Evolutionary conservation across 1,140 invertebrate genomes (phyloP).

Genomic region (Paracyclopina nana): DNA sequence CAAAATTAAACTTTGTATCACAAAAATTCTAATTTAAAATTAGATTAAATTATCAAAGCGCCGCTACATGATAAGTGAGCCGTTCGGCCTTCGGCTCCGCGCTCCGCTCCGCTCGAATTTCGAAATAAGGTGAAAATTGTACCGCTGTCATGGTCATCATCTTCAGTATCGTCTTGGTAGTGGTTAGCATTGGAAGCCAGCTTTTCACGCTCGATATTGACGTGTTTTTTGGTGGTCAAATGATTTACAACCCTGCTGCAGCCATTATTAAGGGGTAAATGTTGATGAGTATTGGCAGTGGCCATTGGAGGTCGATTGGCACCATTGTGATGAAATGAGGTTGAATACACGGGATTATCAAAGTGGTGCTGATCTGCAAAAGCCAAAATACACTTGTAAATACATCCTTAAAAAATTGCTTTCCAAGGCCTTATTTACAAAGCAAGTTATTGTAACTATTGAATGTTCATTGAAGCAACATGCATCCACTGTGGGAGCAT

Average conservation of each 20-base stretch:
- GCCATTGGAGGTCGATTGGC: constrained; percentile 29
- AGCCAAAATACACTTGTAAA: constrained; percentile 16
- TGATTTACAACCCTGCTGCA: constrained; percentile 39
- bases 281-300: not conserved
- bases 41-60: too few species aligned
- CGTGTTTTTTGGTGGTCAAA: constrained; percentile 37
- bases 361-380: constrained; percentile 60
- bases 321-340: constrained; percentile 19
- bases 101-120: too few species aligned
- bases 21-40: too few species aligned
- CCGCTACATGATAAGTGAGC: too few species aligned
- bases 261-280: constrained; percentile 25
- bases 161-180: constrained; percentile 19
- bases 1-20: too few species aligned
- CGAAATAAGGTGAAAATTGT: too few species aligned
- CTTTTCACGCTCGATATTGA: constrained; percentile 35
- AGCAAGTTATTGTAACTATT: too few species aligned
- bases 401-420: too few species aligned
- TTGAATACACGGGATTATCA: constrained; percentile 71
- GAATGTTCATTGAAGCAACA: too few species aligned
- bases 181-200: constrained; percentile 21
- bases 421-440: too few species aligned
- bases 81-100: too few species aligned
- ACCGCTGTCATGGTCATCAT: constrained; percentile 17
- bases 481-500: too few species aligned